phyloP scores from a whole-genome alignment of 2,113 vertebrate genomes.

The Eulemur rufifrons region DNA sequence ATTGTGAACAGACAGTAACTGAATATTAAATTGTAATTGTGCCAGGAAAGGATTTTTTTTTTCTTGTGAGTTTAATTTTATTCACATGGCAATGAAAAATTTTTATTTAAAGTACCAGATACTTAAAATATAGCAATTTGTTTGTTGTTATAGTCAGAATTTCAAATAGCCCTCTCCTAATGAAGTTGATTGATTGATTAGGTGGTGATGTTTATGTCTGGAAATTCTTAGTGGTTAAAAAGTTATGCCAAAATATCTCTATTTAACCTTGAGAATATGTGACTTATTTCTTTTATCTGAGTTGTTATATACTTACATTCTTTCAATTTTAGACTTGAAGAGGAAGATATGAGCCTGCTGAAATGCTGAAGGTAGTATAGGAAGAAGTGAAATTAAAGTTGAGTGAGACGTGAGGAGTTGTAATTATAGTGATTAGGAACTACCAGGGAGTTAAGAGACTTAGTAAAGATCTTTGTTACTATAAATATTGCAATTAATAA shows the following conservation, averaged over 20 bases:
- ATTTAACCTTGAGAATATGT: neutral
- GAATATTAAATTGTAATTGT: neutral
- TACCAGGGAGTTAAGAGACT: neutral
- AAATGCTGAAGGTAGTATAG: neutral
- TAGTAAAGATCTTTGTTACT: neutral
- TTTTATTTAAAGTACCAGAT: neutral
- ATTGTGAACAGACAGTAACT: neutral
- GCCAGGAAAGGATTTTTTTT: neutral
- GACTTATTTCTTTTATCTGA: constrained; percentile 10
- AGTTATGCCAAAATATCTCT: neutral
- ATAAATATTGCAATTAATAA: constrained; percentile 31
- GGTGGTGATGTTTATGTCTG: neutral
- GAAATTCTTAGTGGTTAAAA: constrained; percentile 33
- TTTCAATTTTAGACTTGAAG: constrained; percentile 34
- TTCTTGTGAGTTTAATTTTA: constrained; percentile 19
- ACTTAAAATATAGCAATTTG: neutral
- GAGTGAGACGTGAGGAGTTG: neutral
- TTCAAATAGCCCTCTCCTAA: neutral
- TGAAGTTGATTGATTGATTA: neutral
- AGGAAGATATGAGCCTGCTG: neutral
- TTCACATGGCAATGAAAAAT: neutral
- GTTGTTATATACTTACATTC: neutral
- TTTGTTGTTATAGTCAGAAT: neutral
- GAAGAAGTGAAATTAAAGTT: neutral
- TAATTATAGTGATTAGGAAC: constrained; percentile 44